Percentiles rank a stretch among this genome's conserved stretches.
Conservation (phyloP, 2,888 invertebrate genomes). For the Chouioia cunea region DNA sequence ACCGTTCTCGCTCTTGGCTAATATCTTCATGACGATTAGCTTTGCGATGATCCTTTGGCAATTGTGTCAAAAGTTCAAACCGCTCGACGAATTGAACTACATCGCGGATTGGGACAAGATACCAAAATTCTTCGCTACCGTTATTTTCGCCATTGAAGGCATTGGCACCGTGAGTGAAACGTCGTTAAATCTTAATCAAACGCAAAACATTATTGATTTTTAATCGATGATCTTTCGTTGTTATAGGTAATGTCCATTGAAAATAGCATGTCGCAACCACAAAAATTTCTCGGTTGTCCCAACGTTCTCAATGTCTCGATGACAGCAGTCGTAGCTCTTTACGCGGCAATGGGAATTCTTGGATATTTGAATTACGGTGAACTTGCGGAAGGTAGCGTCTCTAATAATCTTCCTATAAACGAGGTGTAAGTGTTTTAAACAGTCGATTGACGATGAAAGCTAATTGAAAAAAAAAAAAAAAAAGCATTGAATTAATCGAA, state of each 20-base stretch:
- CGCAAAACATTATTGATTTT: too few species aligned
- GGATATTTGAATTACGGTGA: conserved; percentile 90
- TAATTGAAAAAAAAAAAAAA: too few species aligned
- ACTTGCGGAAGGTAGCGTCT: conserved; percentile 82
- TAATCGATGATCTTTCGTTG: conserved; percentile 6
- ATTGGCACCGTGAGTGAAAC: conserved; percentile 90
- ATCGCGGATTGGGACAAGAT: conserved; percentile 78
- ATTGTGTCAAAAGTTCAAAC: conserved; percentile 80
- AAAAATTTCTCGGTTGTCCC: conserved; percentile 81
- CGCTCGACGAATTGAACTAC: conserved; percentile 74
- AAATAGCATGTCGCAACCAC: conserved; percentile 93
- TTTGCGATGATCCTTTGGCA: conserved; percentile 90
- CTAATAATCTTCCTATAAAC: conserved; percentile 82
- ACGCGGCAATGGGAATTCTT: conserved; percentile 89
- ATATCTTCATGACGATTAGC: conserved; percentile 84
- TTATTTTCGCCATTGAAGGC: conserved; percentile 95
- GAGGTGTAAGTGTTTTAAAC: conserved; percentile 71
- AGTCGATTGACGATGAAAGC: too few species aligned
- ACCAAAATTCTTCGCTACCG: conserved; percentile 96
- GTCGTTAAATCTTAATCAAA: not conserved
- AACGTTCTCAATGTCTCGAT: conserved; percentile 91
- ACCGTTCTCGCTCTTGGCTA: conserved; percentile 91
- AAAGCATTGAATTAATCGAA: too few species aligned
- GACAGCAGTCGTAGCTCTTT: conserved; percentile 84
- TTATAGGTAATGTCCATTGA: conserved; percentile 89